Evolutionary conservation across 1,140 invertebrate species (phyloP).

Genomic region (Diachasma alloeum): DNA sequence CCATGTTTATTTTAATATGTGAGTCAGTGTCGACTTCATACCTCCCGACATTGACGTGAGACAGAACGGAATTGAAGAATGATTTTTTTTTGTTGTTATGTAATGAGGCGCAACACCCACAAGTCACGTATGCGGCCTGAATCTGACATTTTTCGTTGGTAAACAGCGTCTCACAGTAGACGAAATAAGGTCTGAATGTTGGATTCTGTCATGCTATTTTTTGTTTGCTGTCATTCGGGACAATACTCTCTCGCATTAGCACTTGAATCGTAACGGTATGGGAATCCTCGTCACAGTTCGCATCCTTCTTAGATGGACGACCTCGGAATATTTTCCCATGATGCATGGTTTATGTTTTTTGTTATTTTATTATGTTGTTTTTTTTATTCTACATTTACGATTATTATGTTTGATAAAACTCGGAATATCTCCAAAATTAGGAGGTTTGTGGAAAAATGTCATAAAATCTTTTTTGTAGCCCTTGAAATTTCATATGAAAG

Average conservation of each 20-base stretch:
- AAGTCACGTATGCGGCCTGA: neutral
- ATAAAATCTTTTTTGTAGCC: too few species aligned
- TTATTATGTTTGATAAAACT: too few species aligned
- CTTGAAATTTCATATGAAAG: too few species aligned
- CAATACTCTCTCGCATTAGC: neutral
- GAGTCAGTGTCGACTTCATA: neutral
- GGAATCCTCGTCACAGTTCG: neutral
- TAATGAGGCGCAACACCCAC: neutral
- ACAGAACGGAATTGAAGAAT: neutral
- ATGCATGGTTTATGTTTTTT: neutral
- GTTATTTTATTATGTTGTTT: too few species aligned
- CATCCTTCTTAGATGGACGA: neutral
- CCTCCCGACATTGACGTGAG: neutral
- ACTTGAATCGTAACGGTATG: neutral
- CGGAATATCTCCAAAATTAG: too few species aligned
- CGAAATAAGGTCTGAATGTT: too few species aligned
- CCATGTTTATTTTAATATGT: neutral
- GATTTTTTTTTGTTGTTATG: neutral
- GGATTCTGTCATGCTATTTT: neutral
- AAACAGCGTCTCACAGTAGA: neutral
- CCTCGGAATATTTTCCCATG: neutral
- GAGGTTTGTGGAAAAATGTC: too few species aligned
- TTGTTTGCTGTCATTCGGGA: neutral
- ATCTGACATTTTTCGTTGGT: neutral
- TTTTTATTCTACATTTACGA: too few species aligned